Conservation (phyloP, 2,888 invertebrate species). For the Tethea ocularis region DNA sequence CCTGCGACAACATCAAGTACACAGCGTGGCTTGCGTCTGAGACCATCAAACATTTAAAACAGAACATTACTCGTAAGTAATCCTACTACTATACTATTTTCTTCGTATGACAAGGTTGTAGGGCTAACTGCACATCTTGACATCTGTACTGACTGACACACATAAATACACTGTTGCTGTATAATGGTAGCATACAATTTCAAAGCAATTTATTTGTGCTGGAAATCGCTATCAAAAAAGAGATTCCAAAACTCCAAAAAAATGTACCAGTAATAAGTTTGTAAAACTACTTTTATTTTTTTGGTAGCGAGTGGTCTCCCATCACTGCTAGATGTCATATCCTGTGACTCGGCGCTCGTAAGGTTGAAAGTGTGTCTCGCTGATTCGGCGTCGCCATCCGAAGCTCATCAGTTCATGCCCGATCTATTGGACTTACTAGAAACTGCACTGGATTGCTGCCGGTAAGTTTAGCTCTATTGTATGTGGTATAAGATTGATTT, state of each 20-base stretch:
- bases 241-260: too few relatives aligned
- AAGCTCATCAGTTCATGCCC: conserved; percentile 86
- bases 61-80: conserved; percentile 67
- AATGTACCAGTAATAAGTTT: neutral
- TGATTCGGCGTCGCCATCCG: conserved; percentile 64
- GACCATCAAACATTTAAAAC: conserved; percentile 75
- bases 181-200: too few relatives aligned
- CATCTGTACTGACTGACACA: too few relatives aligned
- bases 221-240: too few relatives aligned
- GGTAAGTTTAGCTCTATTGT: conserved; percentile 62
- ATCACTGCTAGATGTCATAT: conserved; percentile 88
- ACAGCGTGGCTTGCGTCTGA: conserved; percentile 77
- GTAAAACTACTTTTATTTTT: conserved; percentile 10
- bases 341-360: conserved; percentile 90
- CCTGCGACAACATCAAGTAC: conserved; percentile 84
- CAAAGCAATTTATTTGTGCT: too few relatives aligned
- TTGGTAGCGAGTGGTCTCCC: conserved; percentile 80
- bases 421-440: conserved; percentile 87
- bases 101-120: too few relatives aligned
- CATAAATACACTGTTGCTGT: too few relatives aligned
- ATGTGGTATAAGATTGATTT: neutral
- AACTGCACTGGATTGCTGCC: conserved; percentile 85
- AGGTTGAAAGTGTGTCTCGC: conserved; percentile 87
- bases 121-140: too few relatives aligned
- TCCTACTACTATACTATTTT: too few relatives aligned